phyloP scores from a whole-genome alignment of 1,140 invertebrate genomes.

The Drosophila sturtevanti region DNA sequence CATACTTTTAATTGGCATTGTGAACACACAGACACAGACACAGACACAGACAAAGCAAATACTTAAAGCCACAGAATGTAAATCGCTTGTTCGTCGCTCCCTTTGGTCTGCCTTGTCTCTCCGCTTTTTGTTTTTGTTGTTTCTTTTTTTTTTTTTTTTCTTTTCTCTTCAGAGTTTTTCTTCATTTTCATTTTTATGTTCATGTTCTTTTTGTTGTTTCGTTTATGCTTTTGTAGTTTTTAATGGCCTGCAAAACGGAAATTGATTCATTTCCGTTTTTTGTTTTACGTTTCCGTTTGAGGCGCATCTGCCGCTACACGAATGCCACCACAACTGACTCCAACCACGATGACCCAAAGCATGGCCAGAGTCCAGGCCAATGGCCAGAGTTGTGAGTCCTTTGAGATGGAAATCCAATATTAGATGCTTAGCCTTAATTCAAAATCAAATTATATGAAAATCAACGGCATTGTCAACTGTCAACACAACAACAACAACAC shows the following conservation, averaged over 20 bases:
- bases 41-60: background rate
- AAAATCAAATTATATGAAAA: constrained; percentile 49
- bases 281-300: constrained; percentile 60
- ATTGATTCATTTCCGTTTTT: constrained; percentile 78
- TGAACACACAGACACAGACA: too few relatives aligned
- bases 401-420: constrained; percentile 56
- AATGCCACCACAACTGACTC: too few relatives aligned
- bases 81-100: background rate
- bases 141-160: background rate
- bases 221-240: constrained; percentile 60
- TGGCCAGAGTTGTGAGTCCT: constrained; percentile 31
- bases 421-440: constrained; percentile 49
- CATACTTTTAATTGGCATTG: background rate
- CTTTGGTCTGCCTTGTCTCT: background rate
- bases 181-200: background rate
- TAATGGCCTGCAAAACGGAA: constrained; percentile 74
- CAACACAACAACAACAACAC: constrained; percentile 11
- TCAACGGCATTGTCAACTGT: constrained; percentile 51
- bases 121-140: background rate
- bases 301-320: constrained; percentile 35
- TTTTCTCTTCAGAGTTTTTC: background rate
- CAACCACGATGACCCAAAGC: background rate
- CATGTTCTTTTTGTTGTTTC: background rate
- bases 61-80: background rate
- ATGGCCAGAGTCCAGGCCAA: constrained; percentile 1